Evolutionary conservation across 2,888 invertebrate species (phyloP).

Genomic region (Pandemis cinnamomeana): DNA sequence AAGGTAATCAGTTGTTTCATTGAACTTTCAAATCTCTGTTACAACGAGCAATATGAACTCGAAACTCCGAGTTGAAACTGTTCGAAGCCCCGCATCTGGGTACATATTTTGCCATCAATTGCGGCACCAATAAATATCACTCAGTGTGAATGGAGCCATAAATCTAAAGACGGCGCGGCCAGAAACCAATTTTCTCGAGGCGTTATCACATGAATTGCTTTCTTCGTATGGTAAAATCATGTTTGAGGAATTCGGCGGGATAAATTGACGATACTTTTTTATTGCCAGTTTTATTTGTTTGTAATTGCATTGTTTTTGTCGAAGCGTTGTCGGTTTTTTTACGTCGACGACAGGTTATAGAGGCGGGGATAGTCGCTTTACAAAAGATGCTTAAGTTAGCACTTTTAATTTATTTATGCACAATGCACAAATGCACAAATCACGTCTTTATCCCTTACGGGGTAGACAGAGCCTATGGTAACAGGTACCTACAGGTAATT

Average conservation of each 20-base stretch:
- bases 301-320: conserved; percentile 28
- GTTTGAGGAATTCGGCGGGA: conserved; percentile 70
- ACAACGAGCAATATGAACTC: not conserved
- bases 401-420: no score
- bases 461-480: rapidly evolving
- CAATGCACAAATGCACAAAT: no score
- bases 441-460: no score
- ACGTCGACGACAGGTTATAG: no score
- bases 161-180: conserved; percentile 75
- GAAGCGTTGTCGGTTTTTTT: no score
- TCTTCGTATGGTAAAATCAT: conserved; percentile 78
- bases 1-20: no score
- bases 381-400: no score
- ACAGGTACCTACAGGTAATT: no score
- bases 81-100: conserved; percentile 11
- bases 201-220: conserved; percentile 82
- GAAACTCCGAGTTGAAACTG: not conserved
- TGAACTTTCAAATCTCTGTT: no score
- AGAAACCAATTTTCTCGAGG: conserved; percentile 76
- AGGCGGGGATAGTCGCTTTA: no score
- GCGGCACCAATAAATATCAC: conserved; percentile 71
- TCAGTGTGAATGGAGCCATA: conserved; percentile 73
- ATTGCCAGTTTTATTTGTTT: conserved; percentile 40
- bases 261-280: conserved; percentile 50
- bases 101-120: conserved; percentile 37